phyloP scores from a whole-genome alignment of 2,113 vertebrate genomes.

The Glaucidium brasilianum region DNA sequence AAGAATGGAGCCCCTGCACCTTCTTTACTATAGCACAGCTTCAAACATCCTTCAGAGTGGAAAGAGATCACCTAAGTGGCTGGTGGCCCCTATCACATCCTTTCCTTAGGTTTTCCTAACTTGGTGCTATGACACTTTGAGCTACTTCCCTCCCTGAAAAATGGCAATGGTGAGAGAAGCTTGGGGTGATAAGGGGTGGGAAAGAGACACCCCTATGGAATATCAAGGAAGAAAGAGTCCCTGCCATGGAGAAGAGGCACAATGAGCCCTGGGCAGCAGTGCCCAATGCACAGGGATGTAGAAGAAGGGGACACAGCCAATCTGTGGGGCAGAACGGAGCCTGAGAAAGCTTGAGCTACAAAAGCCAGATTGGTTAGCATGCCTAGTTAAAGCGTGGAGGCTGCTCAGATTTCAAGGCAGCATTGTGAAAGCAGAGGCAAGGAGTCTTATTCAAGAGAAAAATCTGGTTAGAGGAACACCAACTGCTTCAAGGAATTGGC shows the following conservation, averaged over 20 bases:
- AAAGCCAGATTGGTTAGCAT: neutral
- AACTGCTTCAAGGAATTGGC: slow-evolving; percentile 1
- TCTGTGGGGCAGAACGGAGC: neutral
- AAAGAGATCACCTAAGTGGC: neutral
- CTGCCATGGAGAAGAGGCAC: neutral
- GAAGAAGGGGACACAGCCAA: neutral
- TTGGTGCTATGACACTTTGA: neutral
- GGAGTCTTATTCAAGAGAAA: neutral
- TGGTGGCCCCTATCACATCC: neutral
- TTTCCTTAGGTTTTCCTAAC: neutral
- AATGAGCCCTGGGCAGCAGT: neutral
- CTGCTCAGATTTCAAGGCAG: neutral
- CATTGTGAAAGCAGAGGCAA: neutral
- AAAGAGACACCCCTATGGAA: neutral
- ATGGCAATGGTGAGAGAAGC: neutral
- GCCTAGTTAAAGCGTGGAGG: neutral
- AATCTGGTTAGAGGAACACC: neutral
- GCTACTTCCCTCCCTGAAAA: neutral
- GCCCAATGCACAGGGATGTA: neutral
- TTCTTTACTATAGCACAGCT: neutral
- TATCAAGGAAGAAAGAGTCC: neutral
- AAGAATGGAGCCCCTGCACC: neutral
- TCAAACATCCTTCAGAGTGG: neutral
- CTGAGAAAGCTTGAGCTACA: neutral
- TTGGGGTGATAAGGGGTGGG: neutral